Percentiles rank a stretch among this genome's conserved stretches.
phyloP scores from a whole-genome alignment of 2,797 vertebrate species.

The Heterohyrax brucei region DNA sequence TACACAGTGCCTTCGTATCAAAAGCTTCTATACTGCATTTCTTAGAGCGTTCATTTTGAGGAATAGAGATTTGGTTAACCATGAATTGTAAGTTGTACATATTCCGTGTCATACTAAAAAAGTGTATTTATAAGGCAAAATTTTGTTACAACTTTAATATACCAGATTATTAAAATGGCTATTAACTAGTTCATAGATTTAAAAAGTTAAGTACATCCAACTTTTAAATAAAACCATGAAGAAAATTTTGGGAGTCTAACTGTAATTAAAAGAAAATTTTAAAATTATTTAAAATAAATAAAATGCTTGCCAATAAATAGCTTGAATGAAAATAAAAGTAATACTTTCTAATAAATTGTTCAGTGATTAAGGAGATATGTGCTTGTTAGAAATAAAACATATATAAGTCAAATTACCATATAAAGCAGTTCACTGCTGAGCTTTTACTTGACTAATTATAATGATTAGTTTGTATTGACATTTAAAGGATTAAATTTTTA shows the following conservation, averaged over 20 bases:
- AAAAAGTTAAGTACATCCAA: conserved; percentile 75
- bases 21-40: conserved; percentile 80
- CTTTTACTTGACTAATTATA: conserved; percentile 76
- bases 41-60: conserved; percentile 80
- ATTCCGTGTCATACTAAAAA: conserved; percentile 80
- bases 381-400: conserved; percentile 78
- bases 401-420: conserved; percentile 67
- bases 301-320: conserved; percentile 73
- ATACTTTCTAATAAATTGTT: conserved; percentile 75
- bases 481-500: conserved; percentile 65
- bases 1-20: conserved; percentile 81
- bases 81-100: conserved; percentile 73
- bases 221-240: conserved; percentile 77
- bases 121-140: conserved; percentile 78
- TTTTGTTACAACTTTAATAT: conserved; percentile 78
- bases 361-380: conserved; percentile 74
- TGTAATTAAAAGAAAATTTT: conserved; percentile 78
- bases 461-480: conserved; percentile 71
- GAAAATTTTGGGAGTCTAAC: conserved; percentile 37
- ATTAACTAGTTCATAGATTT: conserved; percentile 77
- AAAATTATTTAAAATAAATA: conserved; percentile 76
- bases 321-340: conserved; percentile 73
- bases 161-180: conserved; percentile 76
- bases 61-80: conserved; percentile 78
- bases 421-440: conserved; percentile 74